A percentile compares a stretch with the other conserved stretches of the same genome.
Conservation (phyloP, 2,113 vertebrate species). For the Myrmophylax atrothorax region DNA sequence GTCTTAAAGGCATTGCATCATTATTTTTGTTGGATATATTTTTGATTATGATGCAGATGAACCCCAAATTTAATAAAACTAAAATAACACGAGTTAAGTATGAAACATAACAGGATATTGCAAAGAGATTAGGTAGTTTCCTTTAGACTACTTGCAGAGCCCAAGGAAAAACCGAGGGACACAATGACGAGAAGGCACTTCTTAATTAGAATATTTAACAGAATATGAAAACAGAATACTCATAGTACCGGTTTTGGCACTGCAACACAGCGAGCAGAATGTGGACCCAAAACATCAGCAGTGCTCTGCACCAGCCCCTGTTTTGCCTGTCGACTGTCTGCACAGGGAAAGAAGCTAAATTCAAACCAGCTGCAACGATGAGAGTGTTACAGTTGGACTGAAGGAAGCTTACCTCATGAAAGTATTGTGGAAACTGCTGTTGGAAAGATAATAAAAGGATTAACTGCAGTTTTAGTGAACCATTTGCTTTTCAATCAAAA, state of each 20-base stretch:
- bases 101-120: conserved; percentile 99
- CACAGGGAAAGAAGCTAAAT: conserved; percentile 75
- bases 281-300: neutral
- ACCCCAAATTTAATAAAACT: conserved; percentile 91
- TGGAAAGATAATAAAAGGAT: conserved; percentile 95
- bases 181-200: conserved; percentile 7
- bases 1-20: conserved; percentile 82
- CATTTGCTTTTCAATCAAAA: conserved; percentile 91
- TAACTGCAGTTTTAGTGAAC: conserved; percentile 87
- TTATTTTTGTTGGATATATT: conserved; percentile 88
- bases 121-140: conserved; percentile 94
- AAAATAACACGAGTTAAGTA: conserved; percentile 91
- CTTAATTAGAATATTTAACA: conserved; percentile 61
- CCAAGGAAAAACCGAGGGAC: conserved; percentile 50
- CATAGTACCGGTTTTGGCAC: conserved; percentile 28
- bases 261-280: neutral
- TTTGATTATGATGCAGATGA: conserved; percentile 92
- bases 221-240: conserved; percentile 28
- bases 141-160: conserved; percentile 80
- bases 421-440: conserved; percentile 86
- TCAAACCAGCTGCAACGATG: conserved; percentile 81
- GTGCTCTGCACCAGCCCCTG: conserved; percentile 16
- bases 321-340: conserved; percentile 42
- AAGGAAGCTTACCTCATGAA: conserved; percentile 83
- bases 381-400: conserved; percentile 84